Evolutionary conservation across 2,797 vertebrate genomes (phyloP).

Genomic region (Rhynchotus rufescens): DNA sequence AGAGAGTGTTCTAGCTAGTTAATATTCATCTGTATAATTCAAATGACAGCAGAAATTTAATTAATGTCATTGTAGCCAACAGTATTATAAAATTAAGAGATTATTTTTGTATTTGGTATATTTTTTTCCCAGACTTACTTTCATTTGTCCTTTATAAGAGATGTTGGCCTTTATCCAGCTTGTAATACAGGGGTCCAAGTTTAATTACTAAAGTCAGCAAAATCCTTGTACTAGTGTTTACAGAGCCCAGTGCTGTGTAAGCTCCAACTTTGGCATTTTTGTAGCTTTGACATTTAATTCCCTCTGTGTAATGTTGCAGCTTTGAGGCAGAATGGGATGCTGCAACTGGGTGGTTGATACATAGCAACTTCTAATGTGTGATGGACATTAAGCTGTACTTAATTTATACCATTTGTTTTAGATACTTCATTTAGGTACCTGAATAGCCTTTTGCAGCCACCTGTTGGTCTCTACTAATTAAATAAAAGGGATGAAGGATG

Average conservation of each 20-base stretch:
- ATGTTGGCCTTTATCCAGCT: constrained; percentile 41
- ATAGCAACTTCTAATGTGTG: neutral
- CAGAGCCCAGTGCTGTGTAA: constrained; percentile 35
- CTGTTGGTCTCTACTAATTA: neutral
- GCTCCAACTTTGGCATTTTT: constrained; percentile 10
- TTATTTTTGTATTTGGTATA: constrained; percentile 63
- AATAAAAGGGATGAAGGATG: neutral
- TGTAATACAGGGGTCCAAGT: constrained; percentile 56
- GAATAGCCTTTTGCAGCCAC: neutral
- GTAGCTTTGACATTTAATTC: constrained; percentile 32
- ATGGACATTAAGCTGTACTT: neutral
- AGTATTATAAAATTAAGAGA: constrained; percentile 36
- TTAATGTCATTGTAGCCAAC: constrained; percentile 48
- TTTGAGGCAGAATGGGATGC: neutral
- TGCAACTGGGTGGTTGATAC: neutral
- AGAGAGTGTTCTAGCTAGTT: neutral
- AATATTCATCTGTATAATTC: constrained; percentile 11
- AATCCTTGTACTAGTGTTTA: constrained; percentile 60
- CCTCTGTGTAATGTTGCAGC: neutral
- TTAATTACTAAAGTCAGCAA: constrained; percentile 64
- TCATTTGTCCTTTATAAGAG: constrained; percentile 50
- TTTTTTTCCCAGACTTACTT: neutral
- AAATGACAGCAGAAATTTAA: constrained; percentile 55
- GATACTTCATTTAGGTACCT: neutral
- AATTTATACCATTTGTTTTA: rapidly evolving